Evolutionary conservation across 2,797 vertebrate species (phyloP), one percentile per base, ranked within the genome.

Genomic region (Zenarchopterus dispar): DNA sequence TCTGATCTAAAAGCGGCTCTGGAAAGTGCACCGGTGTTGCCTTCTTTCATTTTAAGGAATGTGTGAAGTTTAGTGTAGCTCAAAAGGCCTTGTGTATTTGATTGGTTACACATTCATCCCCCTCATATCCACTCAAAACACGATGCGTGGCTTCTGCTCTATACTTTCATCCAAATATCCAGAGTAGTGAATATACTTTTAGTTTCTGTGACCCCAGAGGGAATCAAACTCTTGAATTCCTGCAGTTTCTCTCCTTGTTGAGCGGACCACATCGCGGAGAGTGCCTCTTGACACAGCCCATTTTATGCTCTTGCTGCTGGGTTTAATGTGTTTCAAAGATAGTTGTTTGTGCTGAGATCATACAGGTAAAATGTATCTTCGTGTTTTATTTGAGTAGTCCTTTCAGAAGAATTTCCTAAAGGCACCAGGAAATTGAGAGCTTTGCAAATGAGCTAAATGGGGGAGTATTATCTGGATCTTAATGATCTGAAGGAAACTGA

Each of bases 101-200:
- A 76, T 75, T 52, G 49, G 53, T 70, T 78, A 31, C 76, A 45
- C 71, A 77, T 73, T 76, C 67, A 76, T 73, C 83, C 81, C 75
- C 77, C 84, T 86, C 81, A 7, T 72, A 82, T 73, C 70, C 78
- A 82, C 82, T 84, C 68, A 80, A 75, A 84, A 70, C 67, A 61
- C 55, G 63, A 79, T 80, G 72, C 55, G 54, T 64, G 33, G 31
- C 58, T 62, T 76, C 62, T 45, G 52, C 33, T 56, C 24, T 62
- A 75, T 68, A 63, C 75, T 87, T 85, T 80, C 54, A 73, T 75
- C 75, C 26, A 77, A 84, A 89, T 70, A 72, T 78, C 84, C 59
- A 23, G 58, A 85, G 78, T 66, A 68, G 77, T 60, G 31, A 51
- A 66, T 75, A 70, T 56, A 81, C 69, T 84, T 85, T 84, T 67